phyloP scores from a whole-genome alignment of 2,888 invertebrate genomes.

The Lasioglossum zephyrum region DNA sequence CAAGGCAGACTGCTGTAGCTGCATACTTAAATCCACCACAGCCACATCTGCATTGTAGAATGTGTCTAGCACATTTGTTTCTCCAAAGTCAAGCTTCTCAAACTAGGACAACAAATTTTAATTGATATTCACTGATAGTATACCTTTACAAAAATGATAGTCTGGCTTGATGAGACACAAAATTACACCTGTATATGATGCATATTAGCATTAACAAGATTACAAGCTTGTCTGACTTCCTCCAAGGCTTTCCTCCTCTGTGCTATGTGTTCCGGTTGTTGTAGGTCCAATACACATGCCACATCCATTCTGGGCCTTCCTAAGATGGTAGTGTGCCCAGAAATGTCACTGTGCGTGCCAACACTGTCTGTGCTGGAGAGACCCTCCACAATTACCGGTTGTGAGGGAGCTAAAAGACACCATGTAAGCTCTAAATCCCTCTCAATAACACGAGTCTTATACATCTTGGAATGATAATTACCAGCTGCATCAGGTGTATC shows the following conservation, averaged over 20 bases:
- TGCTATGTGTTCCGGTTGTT: slow-evolving; percentile 89
- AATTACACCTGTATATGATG: slow-evolving; percentile 91
- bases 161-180: not conserved
- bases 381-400: slow-evolving; percentile 72
- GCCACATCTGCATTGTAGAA: slow-evolving; percentile 99
- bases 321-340: slow-evolving; percentile 85
- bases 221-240: slow-evolving; percentile 93
- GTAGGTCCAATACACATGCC: slow-evolving; percentile 93
- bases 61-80: slow-evolving; percentile 96
- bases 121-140: not conserved
- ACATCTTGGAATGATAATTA: slow-evolving; percentile 57
- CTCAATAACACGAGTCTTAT: not conserved
- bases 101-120: slow-evolving; percentile 87
- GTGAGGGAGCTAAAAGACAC: slow-evolving; percentile 42
- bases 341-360: slow-evolving; percentile 88
- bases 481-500: slow-evolving; percentile 77
- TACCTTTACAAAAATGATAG: not conserved
- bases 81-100: slow-evolving; percentile 98
- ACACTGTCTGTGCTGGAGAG: slow-evolving; percentile 86
- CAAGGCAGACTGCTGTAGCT: slow-evolving; percentile 96
- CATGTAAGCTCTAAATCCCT: not conserved
- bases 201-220: slow-evolving; percentile 91
- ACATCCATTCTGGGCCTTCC: slow-evolving; percentile 92
- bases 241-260: slow-evolving; percentile 93
- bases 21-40: slow-evolving; percentile 96